Conservation (phyloP, 2,888 invertebrate genomes). For the Ichneumoninae sp. region DNA sequence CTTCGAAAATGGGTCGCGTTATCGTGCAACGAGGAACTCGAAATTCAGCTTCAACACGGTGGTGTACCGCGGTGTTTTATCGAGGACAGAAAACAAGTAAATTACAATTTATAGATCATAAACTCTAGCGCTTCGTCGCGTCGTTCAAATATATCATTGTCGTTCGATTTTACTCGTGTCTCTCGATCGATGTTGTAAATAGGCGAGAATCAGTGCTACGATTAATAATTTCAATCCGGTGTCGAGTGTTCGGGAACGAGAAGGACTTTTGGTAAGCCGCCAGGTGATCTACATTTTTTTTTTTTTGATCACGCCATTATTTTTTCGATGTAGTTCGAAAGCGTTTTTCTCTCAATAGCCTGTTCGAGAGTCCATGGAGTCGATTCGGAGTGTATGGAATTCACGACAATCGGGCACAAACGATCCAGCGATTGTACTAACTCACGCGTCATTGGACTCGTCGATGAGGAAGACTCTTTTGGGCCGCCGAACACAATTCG, state of each 20-base stretch:
- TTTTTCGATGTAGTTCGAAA: background rate
- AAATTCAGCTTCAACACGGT: background rate
- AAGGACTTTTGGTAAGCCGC: background rate
- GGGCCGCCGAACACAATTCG: slow-evolving; percentile 1
- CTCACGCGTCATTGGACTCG: slow-evolving; percentile 58
- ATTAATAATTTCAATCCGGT: background rate
- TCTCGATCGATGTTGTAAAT: slow-evolving; percentile 20
- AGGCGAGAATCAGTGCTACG: background rate
- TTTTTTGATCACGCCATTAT: background rate
- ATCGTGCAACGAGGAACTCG: background rate
- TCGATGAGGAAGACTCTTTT: slow-evolving; percentile 47
- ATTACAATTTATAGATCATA: background rate
- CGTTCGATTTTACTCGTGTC: background rate
- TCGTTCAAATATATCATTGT: background rate
- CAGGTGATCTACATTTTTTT: background rate
- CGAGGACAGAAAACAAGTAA: slow-evolving; percentile 1
- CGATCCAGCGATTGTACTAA: slow-evolving; percentile 26
- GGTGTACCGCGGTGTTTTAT: slow-evolving; percentile 5
- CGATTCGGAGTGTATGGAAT: slow-evolving; percentile 41
- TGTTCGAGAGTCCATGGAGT: slow-evolving; percentile 45
- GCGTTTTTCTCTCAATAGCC: background rate
- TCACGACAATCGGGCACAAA: slow-evolving; percentile 12
- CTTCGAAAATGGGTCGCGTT: slow-evolving; percentile 60
- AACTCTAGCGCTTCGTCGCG: background rate
- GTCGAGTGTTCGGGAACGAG: background rate